Base-by-base conservation (phyloP, 1,140 invertebrate genomes). In the Glomeris maerens region DNA sequence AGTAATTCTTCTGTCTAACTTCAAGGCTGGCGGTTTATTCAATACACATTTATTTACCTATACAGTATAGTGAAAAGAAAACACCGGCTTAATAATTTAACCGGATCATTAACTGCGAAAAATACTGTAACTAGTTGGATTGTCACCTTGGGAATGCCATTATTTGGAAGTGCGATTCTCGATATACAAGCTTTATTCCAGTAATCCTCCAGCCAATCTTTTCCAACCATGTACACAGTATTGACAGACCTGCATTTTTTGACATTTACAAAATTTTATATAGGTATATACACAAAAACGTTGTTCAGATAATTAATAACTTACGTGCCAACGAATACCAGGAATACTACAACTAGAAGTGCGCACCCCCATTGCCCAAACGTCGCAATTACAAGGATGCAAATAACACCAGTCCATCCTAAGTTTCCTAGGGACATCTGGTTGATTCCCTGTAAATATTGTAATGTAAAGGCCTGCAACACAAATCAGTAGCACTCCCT, bases 1-100 rank as follows among this genome's bases (percentile, higher is more conserved):
- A 21, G 78, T 80, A 52, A 82, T 17, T 26, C 49, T n/a, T 22
- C 38, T 44, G 22, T 50, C 49, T 45, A 4, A 45, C 27, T 50
- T 50, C n/a, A 22, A n/a, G 26, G 20, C 23, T 26, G 26, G 39
- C 5, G 14, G 13, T 23, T 23, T n/a, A 10, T 5, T 45, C 27
- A n/a, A 3, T n/a, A 45, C 22, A 7, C 10, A 27, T 20, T 49
- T 27, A 39, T 31, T 28, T 45, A 50, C 29, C 41, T 50, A 46
- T 28, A 45, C 17, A 5, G 25, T 7, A 50, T 17, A 26, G 41
- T 36, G 45, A 54, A 39, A 39, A 53, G 22, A 38, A 53, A 44
- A 44, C 10, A 44, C 7, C 3, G 5, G 10, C 7, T 17, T 7
- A 4, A 21, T 42, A 42, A 10, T 7, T 42, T 10, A 10, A 21